Base-by-base conservation (phyloP, 2,797 vertebrate species). In the Graptemys geographica region DNA sequence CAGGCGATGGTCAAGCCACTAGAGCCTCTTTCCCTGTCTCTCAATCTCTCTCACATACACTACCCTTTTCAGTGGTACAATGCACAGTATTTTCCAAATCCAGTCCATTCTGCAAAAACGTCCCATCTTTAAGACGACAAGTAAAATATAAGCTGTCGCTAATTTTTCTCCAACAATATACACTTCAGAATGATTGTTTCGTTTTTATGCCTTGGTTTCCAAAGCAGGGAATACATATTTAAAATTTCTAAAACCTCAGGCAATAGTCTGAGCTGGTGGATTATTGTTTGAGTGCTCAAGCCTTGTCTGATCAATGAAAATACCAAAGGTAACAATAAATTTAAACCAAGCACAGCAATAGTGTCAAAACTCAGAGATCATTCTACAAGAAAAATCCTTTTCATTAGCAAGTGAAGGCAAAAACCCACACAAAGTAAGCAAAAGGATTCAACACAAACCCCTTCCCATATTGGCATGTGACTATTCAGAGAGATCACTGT, bases 211-310 rank as follows among this genome's bases (percentile, higher is more conserved):
- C 93, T 96, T 94, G 94, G 94, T 97, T 97, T 95, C 96, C 88
- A 96, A 91, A 92, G 93, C 74, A 93, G 94, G 95, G 93, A 69
- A 90, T 78, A 78, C 25, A 78, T 31, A 49, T 78, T 49, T 78
- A 49, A 76, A 78, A 78, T 84, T 94, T 95, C 95, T 91, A 96
- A 96, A 95, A 96, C 96, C 95, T 97, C 92, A 96, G 96, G 96
- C 96, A 95, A 92, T 96, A 96, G 91, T 96, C 88, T 93, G 95
- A 97, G 83, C 94, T 95, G 90, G 86, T 89, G 91, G 92, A 87
- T 92, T 96, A 95, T 94, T 91, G 92, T 97, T 96, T 97, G 93
- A 96, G 83, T 79, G 83, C 96, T 96, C 90, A 95, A 95, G 95
- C 90, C 95, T 95, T 90, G 94, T 91, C 93, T 94, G 93, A 97